phyloP scores from a whole-genome alignment of 2,888 invertebrate genomes.

The Conus canariensis region DNA sequence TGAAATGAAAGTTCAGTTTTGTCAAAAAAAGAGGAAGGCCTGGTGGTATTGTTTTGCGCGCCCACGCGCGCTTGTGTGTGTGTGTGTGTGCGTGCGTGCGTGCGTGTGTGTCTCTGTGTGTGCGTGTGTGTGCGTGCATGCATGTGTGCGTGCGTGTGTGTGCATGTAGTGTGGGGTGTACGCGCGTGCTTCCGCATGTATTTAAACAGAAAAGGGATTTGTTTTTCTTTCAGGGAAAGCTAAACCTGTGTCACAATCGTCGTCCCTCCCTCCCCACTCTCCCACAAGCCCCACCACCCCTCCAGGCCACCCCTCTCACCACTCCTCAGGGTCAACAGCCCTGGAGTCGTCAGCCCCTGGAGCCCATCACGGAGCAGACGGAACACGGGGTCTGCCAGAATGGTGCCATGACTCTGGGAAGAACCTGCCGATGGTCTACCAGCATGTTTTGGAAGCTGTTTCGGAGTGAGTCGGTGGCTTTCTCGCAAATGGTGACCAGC shows the following conservation, averaged over 20 bases:
- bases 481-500: no score
- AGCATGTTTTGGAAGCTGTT: slow-evolving; percentile 72
- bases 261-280: slow-evolving; percentile 14
- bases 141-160: no score
- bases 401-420: slow-evolving; percentile 65
- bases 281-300: slow-evolving; percentile 9
- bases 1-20: no score
- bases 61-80: no score
- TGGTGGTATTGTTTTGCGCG: no score
- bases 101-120: no score
- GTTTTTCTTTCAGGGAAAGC: background rate
- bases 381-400: slow-evolving; percentile 52
- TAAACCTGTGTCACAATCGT: background rate
- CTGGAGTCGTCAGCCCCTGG: background rate
- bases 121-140: no score
- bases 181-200: no score
- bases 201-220: no score
- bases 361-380: background rate
- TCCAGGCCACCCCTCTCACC: background rate
- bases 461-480: slow-evolving; percentile 61
- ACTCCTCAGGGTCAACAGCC: background rate
- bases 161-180: no score
- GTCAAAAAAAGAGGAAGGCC: no score
- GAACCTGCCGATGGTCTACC: slow-evolving; percentile 73
- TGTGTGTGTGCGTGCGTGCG: no score